These are phyloP conservation scores for Glandiceps talaboti DNA, from an alignment of 53 echinoderm and acorn worm genomes.

Conservation along the genomic window DNA sequence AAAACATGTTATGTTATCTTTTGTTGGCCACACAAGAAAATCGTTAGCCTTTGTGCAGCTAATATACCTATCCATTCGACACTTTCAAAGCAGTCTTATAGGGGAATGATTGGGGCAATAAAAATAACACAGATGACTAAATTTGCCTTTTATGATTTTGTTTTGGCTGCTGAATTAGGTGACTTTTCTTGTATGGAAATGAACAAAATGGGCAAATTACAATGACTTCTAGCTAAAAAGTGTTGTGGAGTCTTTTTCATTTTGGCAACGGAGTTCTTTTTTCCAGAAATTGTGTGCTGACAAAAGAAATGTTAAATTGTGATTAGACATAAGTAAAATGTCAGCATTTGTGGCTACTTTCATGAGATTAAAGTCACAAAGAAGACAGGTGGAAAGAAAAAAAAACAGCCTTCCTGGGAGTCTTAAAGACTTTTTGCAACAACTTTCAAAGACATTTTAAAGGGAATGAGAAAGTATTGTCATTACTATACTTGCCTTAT, in stretches of 20 bases:
- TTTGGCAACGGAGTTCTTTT: not conserved
- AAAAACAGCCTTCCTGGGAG: no score
- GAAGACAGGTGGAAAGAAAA: no score
- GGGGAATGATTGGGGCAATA: not conserved
- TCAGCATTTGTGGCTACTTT: not conserved
- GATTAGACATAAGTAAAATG: not conserved
- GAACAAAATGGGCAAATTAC: not conserved
- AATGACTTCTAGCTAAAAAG: not conserved
- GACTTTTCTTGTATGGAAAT: not conserved
- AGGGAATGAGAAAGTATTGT: no score
- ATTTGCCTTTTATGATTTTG: not conserved
- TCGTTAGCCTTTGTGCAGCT: not conserved
- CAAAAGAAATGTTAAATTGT: not conserved
- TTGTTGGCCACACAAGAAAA: no score
- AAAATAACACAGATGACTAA: not conserved
- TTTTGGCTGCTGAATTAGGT: not conserved
- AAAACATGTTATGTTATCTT: no score
- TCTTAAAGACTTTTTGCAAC: no score
- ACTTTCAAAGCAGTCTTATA: not conserved
- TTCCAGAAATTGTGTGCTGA: not conserved
- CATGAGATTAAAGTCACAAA: no score
- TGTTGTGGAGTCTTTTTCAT: not conserved
- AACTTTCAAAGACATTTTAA: no score
- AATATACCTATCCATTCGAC: not conserved
- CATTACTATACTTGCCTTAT: no score